Base-by-base conservation (phyloP, 2,113 vertebrate species). In the Hypocryptadius cinnamomeus region DNA sequence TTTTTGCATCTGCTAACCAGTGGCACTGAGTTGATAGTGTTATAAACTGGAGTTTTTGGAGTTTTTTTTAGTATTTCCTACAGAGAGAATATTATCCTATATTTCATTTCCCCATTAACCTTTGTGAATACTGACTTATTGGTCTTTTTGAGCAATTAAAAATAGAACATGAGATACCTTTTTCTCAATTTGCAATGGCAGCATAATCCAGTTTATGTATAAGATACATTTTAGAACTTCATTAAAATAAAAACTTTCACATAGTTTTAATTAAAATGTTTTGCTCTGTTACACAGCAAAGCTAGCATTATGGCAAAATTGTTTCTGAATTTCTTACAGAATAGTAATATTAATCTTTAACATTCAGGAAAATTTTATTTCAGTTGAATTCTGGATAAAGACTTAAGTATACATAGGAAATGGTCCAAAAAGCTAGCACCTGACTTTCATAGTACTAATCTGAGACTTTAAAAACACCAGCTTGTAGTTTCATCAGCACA, bases 401-500 rank as follows among this genome's bases (percentile, higher is more conserved):
- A 10, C 33, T 94, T 87, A 91, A 83, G 72, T 51, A 48, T 40
- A 80, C 31, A 12, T 66, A 78, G 15, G 47, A 87, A 93, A 85
- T 77, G 44, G 22, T 13, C 3, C 15, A 64, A 39, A 74, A 74
- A 87, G 33, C 64, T 79, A 20, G 31, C 54, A 19, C 21, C 25
- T 83, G 53, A 42, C 40, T 79, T 47, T 85, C 31, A 65, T 17
- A 72, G 30, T 53, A 44, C 42, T 78, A 80, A 87, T 87, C 48
- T 45, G 22, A 76, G 53, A 47, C 78, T 69, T 77, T 78, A 30
- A 70, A 90, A 90, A 19, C 39, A 48, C 9, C 77, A 45, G 27
- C 22, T 94, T 94, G 94, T 90, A 68, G 30, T 91, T 96, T 90
- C 68, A 74, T 89, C 51, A 76, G 79, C 61, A 64, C 21, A 86